Evolutionary conservation across 2,888 invertebrate species (phyloP).

Genomic region (Capitulum mitella): DNA sequence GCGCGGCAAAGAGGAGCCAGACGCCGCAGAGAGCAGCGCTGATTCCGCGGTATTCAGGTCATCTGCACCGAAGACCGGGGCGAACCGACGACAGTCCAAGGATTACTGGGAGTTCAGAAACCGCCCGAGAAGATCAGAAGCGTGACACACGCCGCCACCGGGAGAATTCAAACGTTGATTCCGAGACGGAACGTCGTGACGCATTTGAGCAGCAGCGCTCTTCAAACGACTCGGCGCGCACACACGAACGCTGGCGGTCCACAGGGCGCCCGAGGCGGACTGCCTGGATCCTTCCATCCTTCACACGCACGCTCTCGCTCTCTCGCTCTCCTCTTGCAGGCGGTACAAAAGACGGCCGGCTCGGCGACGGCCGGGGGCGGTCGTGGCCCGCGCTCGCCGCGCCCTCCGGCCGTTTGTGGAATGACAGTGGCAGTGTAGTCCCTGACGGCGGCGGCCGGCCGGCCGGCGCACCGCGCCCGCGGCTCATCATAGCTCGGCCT

Average conservation of each 20-base stretch:
- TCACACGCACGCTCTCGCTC: background rate
- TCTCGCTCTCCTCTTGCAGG: background rate
- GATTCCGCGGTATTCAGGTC: too few species aligned
- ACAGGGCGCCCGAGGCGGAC: background rate
- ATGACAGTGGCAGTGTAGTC: conserved; percentile 22
- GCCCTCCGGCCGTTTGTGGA: background rate
- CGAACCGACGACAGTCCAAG: background rate
- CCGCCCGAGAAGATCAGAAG: background rate
- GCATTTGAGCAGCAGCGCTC: background rate
- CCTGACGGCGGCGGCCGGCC: background rate
- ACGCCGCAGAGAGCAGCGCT: too few species aligned
- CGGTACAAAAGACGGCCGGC: background rate
- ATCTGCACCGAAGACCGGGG: too few species aligned
- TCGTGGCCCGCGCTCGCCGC: background rate
- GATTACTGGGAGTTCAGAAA: background rate
- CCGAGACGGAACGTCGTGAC: background rate
- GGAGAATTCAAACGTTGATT: background rate
- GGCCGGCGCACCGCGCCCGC: background rate
- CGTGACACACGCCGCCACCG: background rate
- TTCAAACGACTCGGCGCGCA: background rate
- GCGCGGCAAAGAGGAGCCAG: too few species aligned
- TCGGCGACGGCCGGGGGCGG: background rate
- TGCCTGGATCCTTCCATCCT: background rate
- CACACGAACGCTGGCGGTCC: background rate
- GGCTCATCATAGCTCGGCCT: conserved; percentile 29